Percentiles rank a stretch among this genome's conserved stretches.
These are phyloP conservation scores for Serilophus lunatus DNA, from an alignment of 2,113 vertebrate genomes.

Conservation along the genomic window DNA sequence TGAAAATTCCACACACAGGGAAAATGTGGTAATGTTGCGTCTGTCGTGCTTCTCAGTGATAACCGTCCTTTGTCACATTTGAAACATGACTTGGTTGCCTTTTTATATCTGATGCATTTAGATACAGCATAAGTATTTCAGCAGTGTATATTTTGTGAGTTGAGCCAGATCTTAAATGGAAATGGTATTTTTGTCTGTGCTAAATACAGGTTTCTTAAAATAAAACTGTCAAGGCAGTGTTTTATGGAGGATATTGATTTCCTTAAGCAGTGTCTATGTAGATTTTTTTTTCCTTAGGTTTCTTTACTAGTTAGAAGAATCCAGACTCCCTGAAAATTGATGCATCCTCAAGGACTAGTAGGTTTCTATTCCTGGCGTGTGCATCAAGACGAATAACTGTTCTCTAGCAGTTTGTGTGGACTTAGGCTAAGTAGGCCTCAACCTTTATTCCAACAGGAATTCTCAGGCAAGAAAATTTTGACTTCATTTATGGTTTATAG, in stretches of 20 bases:
- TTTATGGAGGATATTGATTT: constrained; percentile 33
- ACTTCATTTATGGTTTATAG: constrained; percentile 58
- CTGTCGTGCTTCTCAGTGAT: neutral
- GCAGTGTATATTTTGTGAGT: neutral
- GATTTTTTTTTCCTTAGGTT: constrained; percentile 10
- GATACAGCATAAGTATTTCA: neutral
- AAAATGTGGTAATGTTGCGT: neutral
- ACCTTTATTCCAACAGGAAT: constrained; percentile 51
- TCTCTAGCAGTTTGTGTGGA: constrained; percentile 34
- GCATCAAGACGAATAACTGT: constrained; percentile 45
- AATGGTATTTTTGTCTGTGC: constrained; percentile 15
- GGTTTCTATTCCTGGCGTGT: constrained; percentile 54
- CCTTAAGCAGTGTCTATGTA: neutral
- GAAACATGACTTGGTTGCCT: neutral
- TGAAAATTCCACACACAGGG: neutral
- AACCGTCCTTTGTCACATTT: neutral
- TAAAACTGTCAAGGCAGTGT: constrained; percentile 19
- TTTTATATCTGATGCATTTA: neutral
- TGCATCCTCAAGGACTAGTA: constrained; percentile 55
- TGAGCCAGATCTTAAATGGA: constrained; percentile 16
- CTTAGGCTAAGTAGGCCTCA: constrained; percentile 33
- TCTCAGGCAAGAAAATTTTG: constrained; percentile 50
- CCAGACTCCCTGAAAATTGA: constrained; percentile 45
- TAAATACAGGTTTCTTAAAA: constrained; percentile 54
- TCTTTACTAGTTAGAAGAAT: constrained; percentile 46